Evolutionary conservation across 1,140 invertebrate species (phyloP).

Genomic region (Geopemphigus sp.): DNA sequence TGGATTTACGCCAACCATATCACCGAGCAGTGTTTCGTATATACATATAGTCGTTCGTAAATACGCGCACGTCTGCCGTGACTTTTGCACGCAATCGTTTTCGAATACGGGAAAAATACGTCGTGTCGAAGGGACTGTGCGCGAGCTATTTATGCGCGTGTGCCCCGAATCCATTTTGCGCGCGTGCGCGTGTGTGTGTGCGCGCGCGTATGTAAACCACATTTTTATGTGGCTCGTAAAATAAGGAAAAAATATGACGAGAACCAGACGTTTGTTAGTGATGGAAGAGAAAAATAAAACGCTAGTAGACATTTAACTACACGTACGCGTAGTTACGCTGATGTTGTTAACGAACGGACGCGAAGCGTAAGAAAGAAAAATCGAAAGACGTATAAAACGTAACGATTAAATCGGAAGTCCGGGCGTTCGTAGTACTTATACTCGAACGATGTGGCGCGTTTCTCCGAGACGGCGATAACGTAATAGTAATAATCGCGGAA

Average conservation of each 20-base stretch:
- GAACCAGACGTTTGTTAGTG: conserved; percentile 10
- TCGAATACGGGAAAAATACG: conserved; percentile 10
- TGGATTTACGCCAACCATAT: conserved; percentile 43
- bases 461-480: neutral
- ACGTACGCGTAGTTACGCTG: neutral
- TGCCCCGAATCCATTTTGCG: neutral
- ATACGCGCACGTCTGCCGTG: neutral
- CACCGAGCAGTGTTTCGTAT: neutral
- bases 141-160: conserved; percentile 23
- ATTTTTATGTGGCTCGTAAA: conserved; percentile 47
- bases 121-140: neutral
- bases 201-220: neutral
- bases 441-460: no score
- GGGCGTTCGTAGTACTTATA: no score
- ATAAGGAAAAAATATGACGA: conserved; percentile 29
- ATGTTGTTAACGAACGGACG: no score
- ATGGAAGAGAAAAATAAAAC: conserved; percentile 12
- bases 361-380: neutral
- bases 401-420: no score
- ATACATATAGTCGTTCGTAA: neutral
- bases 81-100: conserved; percentile 8
- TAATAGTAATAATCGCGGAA: neutral
- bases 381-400: no score
- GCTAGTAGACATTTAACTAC: neutral
- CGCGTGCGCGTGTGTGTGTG: neutral